These are phyloP conservation scores for Lasiurus borealis DNA, from an alignment of 2,113 vertebrate genomes.

Conservation along the genomic window DNA sequence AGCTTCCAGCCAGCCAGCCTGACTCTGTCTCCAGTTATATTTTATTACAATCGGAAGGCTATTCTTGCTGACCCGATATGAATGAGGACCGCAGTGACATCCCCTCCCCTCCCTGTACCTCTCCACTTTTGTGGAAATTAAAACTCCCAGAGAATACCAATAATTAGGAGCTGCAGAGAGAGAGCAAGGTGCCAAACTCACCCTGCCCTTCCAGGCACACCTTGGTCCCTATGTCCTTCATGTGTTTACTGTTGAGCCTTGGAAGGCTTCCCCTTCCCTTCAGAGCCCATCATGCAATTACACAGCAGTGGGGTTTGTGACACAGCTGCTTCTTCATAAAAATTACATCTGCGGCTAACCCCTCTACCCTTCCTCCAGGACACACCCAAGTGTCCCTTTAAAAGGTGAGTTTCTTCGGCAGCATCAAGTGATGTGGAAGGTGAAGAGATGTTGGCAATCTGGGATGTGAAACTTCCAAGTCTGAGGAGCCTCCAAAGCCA, in stretches of 20 bases:
- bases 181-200: neutral
- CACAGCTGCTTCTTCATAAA: constrained; percentile 55
- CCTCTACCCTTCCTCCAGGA: constrained; percentile 15
- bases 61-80: neutral
- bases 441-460: neutral
- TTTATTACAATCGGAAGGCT: neutral
- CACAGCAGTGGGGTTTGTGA: constrained; percentile 46
- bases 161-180: neutral
- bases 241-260: neutral
- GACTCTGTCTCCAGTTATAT: constrained; percentile 14
- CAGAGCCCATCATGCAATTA: constrained; percentile 62
- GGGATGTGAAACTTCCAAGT: neutral
- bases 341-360: constrained; percentile 13
- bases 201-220: neutral
- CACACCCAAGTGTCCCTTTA: neutral
- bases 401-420: neutral
- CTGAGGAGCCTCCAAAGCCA: neutral
- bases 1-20: constrained; percentile 1
- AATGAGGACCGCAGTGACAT: neutral
- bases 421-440: neutral
- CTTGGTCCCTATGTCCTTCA: neutral
- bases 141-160: neutral
- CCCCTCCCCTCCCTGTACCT: neutral
- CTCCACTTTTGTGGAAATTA: constrained; percentile 42
- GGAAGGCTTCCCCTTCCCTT: constrained; percentile 3